A percentile compares a stretch with the other conserved stretches of the same genome.
Conservation (phyloP, 2,888 invertebrate genomes). For the Theodoxus fluviatilis region DNA sequence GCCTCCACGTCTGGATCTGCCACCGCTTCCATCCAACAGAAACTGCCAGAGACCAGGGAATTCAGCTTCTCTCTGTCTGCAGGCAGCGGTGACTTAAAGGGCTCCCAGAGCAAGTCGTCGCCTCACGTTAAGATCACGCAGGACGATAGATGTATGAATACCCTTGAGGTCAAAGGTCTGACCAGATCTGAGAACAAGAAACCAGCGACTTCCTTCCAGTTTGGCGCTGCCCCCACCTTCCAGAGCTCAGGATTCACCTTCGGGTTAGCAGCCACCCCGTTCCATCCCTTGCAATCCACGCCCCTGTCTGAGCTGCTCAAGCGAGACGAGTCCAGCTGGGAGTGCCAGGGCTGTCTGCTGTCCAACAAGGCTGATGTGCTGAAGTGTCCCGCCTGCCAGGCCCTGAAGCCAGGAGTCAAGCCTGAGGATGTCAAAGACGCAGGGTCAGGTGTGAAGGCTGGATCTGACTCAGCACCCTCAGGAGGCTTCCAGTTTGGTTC, state of each 20-base stretch:
- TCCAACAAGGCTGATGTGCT: constrained; percentile 67
- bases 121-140: no score
- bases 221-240: constrained; percentile 23
- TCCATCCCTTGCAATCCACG: constrained; percentile 4
- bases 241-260: not conserved
- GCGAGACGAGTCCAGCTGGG: constrained; percentile 72
- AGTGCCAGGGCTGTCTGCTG: constrained; percentile 74
- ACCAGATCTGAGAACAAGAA: no score
- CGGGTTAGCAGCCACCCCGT: not conserved
- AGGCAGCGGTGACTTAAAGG: no score
- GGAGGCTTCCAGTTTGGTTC: not conserved
- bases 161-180: constrained; percentile 36
- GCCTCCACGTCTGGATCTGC: no score
- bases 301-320: constrained; percentile 67
- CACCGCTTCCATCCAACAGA: not conserved
- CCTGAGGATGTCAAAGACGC: constrained; percentile 37
- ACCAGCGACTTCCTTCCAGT: constrained; percentile 28
- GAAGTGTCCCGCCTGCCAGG: constrained; percentile 58
- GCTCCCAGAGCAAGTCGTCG: no score
- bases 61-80: no score
- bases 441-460: not conserved
- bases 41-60: not conserved
- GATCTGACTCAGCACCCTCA: not conserved
- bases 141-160: no score
- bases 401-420: constrained; percentile 54